Base-by-base conservation (phyloP, 53 echinoderm and acorn worm genomes). In the Zoroaster sp. region DNA sequence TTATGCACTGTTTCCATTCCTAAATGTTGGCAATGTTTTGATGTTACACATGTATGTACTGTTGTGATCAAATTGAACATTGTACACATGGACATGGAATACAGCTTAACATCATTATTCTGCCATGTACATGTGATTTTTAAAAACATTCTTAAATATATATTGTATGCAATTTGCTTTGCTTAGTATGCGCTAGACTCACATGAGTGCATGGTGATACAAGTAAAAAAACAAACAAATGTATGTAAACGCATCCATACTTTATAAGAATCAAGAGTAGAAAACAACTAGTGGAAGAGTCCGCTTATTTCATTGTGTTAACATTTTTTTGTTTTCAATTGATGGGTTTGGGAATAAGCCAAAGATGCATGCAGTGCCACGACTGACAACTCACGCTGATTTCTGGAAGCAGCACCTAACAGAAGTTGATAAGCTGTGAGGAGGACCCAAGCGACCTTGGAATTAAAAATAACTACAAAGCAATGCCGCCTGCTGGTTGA, bases 401-500 rank as follows among this genome's bases (percentile, higher is more conserved):
- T 8, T 25, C 28, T 11, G 11, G 63, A 25, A 59, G 30, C 21
- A 25, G 63, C 55, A 55, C 55, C n/a, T 55, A 55, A 23, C 8
- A 23, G 55, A 59, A 28, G 9, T 10, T 59, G 63, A 25, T 59
- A 59, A 55, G 63, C 63, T 25, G 28, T 28, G 45, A 9, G 28
- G 23, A 10, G 28, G 63, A 28, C 23, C 63, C 21, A 59, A 28
- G 63, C 63, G 63, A 59, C 63, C 63, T 59, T 59, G 63, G 63
- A 43, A 77, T 25, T 28, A 40, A 51, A 47, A 31, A 49, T 49
- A 35, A 77, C 30, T 35, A 49, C 49, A 77, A 77, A 49, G 77
- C 45, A 46, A 77, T 77, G 52, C 77, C 34, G 77, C 36, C 77
- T 77, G 77, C 77, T 77, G 77, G 31, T 77, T 77, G 53, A 77